A percentile compares a stretch with the other conserved stretches of the same genome.
These are phyloP conservation scores for Hoplodrina blanda DNA, from an alignment of 2,888 invertebrate species.

Conservation along the genomic window DNA sequence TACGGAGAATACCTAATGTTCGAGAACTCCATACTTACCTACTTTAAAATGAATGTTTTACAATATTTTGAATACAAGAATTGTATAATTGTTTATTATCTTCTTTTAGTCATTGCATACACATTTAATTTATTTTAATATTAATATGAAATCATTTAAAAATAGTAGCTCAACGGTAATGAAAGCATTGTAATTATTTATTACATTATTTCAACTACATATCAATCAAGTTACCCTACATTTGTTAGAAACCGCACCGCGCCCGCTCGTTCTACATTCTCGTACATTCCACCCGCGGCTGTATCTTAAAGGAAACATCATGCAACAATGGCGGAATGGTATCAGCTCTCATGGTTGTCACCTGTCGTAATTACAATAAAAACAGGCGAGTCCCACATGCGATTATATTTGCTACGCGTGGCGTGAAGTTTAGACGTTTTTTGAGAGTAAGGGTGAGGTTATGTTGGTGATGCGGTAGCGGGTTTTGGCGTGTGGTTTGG, in stretches of 20 bases:
- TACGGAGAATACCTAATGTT: too few relatives aligned
- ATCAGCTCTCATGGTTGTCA: constrained; percentile 66
- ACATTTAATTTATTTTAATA: too few relatives aligned
- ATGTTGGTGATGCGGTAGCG: constrained; percentile 23
- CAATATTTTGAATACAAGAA: too few relatives aligned
- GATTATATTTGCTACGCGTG: constrained; percentile 56
- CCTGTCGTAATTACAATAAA: constrained; percentile 68
- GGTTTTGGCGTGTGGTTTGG: background rate
- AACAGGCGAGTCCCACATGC: constrained; percentile 55
- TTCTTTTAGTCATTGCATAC: too few relatives aligned
- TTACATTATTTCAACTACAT: too few relatives aligned
- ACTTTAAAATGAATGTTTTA: too few relatives aligned
- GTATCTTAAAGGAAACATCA: constrained; percentile 61
- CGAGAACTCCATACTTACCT: too few relatives aligned
- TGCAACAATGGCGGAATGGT: constrained; percentile 65
- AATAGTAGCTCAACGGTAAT: too few relatives aligned
- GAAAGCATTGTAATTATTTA: too few relatives aligned
- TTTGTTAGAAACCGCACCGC: background rate
- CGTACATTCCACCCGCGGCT: constrained; percentile 48
- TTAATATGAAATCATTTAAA: too few relatives aligned
- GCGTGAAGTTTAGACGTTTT: constrained; percentile 54
- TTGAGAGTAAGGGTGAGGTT: constrained; percentile 27
- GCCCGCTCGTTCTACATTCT: background rate
- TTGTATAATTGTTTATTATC: too few relatives aligned
- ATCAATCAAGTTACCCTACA: background rate